A percentile compares a stretch with the other conserved stretches of the same genome.
phyloP scores from a whole-genome alignment of 2,113 vertebrate species.

The Promerops cafer region DNA sequence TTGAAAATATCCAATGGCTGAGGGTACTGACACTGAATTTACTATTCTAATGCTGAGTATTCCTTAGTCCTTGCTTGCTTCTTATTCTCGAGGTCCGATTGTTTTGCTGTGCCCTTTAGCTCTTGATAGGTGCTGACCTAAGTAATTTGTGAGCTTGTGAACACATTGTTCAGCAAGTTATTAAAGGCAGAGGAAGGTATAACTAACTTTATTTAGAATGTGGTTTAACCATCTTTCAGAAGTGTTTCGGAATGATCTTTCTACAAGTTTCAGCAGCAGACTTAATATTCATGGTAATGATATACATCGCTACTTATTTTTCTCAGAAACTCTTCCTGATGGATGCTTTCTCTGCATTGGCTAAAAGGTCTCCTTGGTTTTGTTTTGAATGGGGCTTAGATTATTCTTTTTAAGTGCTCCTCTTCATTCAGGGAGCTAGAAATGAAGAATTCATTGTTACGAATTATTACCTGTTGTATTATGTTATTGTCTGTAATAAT shows the following conservation, averaged over 20 bases:
- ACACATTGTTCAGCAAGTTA: background rate
- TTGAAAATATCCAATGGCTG: background rate
- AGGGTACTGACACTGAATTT: background rate
- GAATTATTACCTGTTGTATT: background rate
- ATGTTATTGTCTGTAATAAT: background rate
- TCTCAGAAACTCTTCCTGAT: background rate
- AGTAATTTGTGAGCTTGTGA: background rate
- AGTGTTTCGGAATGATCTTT: background rate
- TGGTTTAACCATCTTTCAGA: background rate
- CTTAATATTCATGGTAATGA: background rate
- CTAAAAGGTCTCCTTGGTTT: background rate
- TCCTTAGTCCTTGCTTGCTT: background rate
- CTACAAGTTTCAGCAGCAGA: background rate
- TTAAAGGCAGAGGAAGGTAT: background rate
- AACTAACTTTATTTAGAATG: background rate
- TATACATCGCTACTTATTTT: background rate
- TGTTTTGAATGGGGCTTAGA: background rate
- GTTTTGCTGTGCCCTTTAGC: background rate
- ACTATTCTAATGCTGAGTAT: background rate
- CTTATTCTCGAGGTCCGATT: background rate
- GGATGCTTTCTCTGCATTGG: background rate
- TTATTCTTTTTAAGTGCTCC: background rate
- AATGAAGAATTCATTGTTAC: background rate
- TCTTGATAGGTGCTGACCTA: background rate
- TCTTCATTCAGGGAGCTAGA: background rate